These are phyloP conservation scores for Lota lota DNA, from an alignment of 2,113 vertebrate species.

Conservation along the genomic window DNA sequence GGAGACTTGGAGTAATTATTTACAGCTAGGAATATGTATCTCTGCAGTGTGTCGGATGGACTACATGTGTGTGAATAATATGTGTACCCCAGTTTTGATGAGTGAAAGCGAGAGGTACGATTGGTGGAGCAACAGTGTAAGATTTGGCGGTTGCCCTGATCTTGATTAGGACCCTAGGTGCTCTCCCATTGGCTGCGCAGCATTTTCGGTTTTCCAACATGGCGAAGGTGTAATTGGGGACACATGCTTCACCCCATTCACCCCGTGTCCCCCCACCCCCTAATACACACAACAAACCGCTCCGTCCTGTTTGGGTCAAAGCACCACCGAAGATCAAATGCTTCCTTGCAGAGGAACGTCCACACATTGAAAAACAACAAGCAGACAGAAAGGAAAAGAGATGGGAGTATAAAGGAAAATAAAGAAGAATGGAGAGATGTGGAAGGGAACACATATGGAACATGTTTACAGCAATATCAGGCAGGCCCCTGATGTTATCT, in stretches of 20 bases:
- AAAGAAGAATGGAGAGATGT: constrained; percentile 26
- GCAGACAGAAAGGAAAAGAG: constrained; percentile 19
- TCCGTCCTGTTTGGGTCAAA: constrained; percentile 7
- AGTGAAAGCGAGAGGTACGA: too few relatives aligned
- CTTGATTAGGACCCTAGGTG: too few relatives aligned
- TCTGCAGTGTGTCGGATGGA: too few relatives aligned
- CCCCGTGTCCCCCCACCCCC: constrained; percentile 18
- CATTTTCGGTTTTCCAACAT: constrained; percentile 64
- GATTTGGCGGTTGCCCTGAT: too few relatives aligned
- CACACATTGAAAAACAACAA: constrained; percentile 47
- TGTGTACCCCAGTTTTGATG: too few relatives aligned
- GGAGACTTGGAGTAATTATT: not conserved
- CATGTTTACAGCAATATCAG: constrained; percentile 55
- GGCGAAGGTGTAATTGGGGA: constrained; percentile 67
- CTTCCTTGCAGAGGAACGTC: constrained; percentile 46
- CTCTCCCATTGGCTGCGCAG: not conserved
- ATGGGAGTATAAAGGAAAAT: constrained; percentile 23
- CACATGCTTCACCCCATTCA: constrained; percentile 63
- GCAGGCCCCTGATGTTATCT: constrained; percentile 51
- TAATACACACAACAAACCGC: not conserved
- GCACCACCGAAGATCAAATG: constrained; percentile 47
- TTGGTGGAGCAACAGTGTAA: too few relatives aligned
- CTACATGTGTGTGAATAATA: too few relatives aligned
- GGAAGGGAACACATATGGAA: constrained; percentile 56
- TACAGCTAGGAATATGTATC: not conserved